These are phyloP conservation scores for Halcyon smyrnensis DNA, from an alignment of 2,797 vertebrate species.

Conservation along the genomic window DNA sequence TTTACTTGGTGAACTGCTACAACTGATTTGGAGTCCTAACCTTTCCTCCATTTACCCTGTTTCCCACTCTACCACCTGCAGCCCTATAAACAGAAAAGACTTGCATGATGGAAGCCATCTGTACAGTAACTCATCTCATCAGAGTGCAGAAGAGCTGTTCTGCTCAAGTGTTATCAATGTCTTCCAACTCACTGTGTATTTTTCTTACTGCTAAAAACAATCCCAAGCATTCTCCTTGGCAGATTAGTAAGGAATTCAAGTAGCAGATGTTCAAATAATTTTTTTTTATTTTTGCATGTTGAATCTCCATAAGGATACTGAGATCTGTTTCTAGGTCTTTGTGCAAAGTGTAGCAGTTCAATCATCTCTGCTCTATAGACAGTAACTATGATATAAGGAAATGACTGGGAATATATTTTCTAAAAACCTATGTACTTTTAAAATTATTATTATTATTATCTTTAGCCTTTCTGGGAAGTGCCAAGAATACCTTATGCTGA, in stretches of 20 bases:
- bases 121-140: conserved; percentile 76
- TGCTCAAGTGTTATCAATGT: conserved; percentile 71
- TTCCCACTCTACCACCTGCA: conserved; percentile 73
- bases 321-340: conserved; percentile 49
- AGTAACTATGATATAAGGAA: not conserved
- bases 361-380: conserved; percentile 3
- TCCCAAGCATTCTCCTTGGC: conserved; percentile 66
- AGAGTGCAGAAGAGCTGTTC: conserved; percentile 60
- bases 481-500: not conserved
- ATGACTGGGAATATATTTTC: conserved; percentile 4
- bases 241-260: conserved; percentile 71
- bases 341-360: conserved; percentile 38
- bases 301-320: conserved; percentile 54
- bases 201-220: conserved; percentile 75
- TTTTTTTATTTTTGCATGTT: conserved; percentile 52
- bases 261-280: conserved; percentile 74
- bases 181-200: conserved; percentile 72
- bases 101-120: conserved; percentile 75
- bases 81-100: conserved; percentile 67
- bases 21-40: conserved; percentile 58
- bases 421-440: conserved; percentile 3
- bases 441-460: not conserved
- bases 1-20: conserved; percentile 49
- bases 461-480: conserved; percentile 14
- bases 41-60: conserved; percentile 66